Evolutionary conservation across 2,888 invertebrate species (phyloP).

Genomic region (Mesochorus sp.): DNA sequence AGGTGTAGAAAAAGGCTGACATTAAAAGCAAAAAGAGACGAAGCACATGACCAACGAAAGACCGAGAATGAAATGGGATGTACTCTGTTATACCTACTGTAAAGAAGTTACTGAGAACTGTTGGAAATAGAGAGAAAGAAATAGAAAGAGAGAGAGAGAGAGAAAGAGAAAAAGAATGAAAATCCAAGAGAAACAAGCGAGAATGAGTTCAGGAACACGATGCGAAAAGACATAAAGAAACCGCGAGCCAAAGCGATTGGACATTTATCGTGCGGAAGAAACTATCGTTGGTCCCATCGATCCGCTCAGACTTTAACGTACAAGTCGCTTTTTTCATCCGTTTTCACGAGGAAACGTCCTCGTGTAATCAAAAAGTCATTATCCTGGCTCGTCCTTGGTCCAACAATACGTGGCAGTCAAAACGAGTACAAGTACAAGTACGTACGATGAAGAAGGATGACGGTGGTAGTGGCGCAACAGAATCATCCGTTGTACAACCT

Average conservation of each 20-base stretch:
- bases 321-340: conserved; percentile 40
- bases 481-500: conserved; percentile 34
- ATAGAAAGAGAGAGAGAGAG: conserved; percentile 31
- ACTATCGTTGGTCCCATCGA: conserved; percentile 65
- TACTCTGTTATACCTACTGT: background rate
- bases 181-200: background rate
- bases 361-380: conserved; percentile 78
- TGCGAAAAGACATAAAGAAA: conserved; percentile 29
- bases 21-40: conserved; percentile 12
- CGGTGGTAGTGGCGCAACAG: conserved; percentile 1
- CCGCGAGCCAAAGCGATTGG: conserved; percentile 53
- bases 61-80: background rate
- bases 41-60: background rate
- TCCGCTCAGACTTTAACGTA: conserved; percentile 28
- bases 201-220: background rate
- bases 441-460: background rate
- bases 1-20: background rate
- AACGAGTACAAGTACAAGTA: background rate
- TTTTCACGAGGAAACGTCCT: conserved; percentile 55
- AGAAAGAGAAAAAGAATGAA: conserved; percentile 29
- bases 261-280: conserved; percentile 67
- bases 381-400: conserved; percentile 62
- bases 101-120: background rate
- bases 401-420: conserved; percentile 12
- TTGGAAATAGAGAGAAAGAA: conserved; percentile 21